Evolutionary conservation across 2,888 invertebrate species (phyloP).

Genomic region (Spialia ferax): DNA sequence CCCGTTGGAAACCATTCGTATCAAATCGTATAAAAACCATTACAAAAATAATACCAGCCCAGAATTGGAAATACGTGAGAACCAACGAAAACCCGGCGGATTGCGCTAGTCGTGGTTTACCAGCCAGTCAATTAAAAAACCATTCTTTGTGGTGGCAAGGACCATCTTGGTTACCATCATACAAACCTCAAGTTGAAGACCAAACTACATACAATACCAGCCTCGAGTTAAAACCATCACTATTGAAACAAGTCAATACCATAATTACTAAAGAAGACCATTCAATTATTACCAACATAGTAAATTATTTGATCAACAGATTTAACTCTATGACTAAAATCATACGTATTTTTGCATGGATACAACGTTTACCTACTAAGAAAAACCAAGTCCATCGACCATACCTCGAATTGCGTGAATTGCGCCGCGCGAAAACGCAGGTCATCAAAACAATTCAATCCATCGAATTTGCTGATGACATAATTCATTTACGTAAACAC

Average conservation of each 20-base stretch:
- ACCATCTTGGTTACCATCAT: not conserved
- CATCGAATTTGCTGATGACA: not conserved
- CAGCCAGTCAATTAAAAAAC: conserved; percentile 27
- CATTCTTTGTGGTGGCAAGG: conserved; percentile 16
- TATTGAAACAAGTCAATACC: not conserved
- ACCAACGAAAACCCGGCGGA: conserved; percentile 45
- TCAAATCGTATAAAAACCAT: conserved; percentile 41
- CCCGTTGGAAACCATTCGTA: conserved; percentile 44
- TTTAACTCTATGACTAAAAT: conserved; percentile 13
- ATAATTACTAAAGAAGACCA: not conserved
- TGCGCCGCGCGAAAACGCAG: conserved; percentile 6
- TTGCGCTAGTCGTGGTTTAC: conserved; percentile 42
- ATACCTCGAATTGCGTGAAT: conserved; percentile 12
- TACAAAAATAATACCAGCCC: conserved; percentile 26
- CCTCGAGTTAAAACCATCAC: not conserved
- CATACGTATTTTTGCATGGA: conserved; percentile 40
- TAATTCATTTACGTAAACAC: not conserved
- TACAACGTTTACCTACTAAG: conserved; percentile 7
- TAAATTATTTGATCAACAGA: conserved; percentile 9
- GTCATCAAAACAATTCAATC: conserved; percentile 13
- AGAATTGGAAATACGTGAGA: conserved; percentile 37
- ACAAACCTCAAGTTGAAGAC: not conserved
- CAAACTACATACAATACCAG: conserved; percentile 1
- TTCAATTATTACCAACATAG: not conserved
- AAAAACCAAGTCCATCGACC: conserved; percentile 1